Base-by-base conservation (phyloP, 2,113 vertebrate species). In the Indicator indicator region DNA sequence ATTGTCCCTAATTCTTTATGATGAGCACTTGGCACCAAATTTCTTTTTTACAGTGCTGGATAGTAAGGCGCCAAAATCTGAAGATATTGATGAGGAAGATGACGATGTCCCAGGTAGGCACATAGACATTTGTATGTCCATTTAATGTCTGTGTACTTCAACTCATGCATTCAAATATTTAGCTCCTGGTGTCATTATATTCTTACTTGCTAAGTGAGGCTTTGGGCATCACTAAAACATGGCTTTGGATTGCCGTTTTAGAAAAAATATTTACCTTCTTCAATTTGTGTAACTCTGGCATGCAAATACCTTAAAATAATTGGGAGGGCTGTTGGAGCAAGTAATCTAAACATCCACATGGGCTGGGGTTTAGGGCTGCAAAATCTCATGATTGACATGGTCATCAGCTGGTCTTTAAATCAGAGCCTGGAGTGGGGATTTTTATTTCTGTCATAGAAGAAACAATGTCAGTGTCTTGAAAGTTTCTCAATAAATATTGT, bases 41-140 rank as follows among this genome's bases (percentile, higher is more conserved):
- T 94, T 94, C 36, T 79, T 91, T 91, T 94, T 97, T 94, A 4
- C 52, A 98, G 98, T 98, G 93, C 97, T 98, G 98, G 99, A 99
- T 93, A 99, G 98, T 98, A 99, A 99, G 98, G 97, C 99, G 95
- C 99, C 99, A 83, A 99, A 99, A 97, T 98, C 98, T 91, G 99
- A 99, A 98, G 99, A 99, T 97, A 99, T 99, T 83, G 99, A 99
- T 95, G 99, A 99, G 96, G 99, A 99, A 95, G 99, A 99, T 93
- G 99, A 99, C 76, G 99, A 99, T 83, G 99, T 99, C 97, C 99
- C 99, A 97, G 99, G 99, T 99, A 98, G 74, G 94, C 83, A 54
- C 63, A 60, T n/a, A 16, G 10, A 17, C 7, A 7, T 11, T 65
- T 77, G 60, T 79, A 42, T 86, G 40, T 55, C 81, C 42, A 46